phyloP scores from a whole-genome alignment of 2,797 vertebrate species.

The Sebastes diaconus region DNA sequence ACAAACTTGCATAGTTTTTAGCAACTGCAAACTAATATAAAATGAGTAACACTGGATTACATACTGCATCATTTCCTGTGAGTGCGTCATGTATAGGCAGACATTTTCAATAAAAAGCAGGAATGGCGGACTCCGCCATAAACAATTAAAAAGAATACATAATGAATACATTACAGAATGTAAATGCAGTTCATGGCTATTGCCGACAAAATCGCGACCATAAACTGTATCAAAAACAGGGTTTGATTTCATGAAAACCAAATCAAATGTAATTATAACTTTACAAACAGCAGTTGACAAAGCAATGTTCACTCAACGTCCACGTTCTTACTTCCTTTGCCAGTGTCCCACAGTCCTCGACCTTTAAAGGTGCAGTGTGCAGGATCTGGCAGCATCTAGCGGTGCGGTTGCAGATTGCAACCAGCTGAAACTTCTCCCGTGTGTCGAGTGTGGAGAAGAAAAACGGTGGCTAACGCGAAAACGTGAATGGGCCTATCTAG shows the following conservation, averaged over 20 bases:
- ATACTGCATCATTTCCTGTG: not conserved
- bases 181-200: not conserved
- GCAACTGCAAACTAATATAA: not conserved
- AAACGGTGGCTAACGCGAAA: accelerated
- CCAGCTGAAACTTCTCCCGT: too few species aligned
- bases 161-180: not conserved
- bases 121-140: not conserved
- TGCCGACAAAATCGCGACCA: not conserved
- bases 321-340: too few species aligned
- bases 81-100: not conserved
- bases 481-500: too few species aligned
- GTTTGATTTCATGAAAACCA: not conserved
- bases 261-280: too few species aligned
- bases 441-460: accelerated
- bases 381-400: too few species aligned
- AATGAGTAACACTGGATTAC: not conserved
- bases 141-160: not conserved
- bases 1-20: too few species aligned
- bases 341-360: too few species aligned
- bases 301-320: too few species aligned
- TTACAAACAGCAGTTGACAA: too few species aligned
- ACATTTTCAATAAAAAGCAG: not conserved
- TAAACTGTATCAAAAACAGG: not conserved
- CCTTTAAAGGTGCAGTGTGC: too few species aligned
- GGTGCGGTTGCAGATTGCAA: too few species aligned